phyloP scores from a whole-genome alignment of 2,888 invertebrate genomes.

The Caenorhabditis sulstoni region DNA sequence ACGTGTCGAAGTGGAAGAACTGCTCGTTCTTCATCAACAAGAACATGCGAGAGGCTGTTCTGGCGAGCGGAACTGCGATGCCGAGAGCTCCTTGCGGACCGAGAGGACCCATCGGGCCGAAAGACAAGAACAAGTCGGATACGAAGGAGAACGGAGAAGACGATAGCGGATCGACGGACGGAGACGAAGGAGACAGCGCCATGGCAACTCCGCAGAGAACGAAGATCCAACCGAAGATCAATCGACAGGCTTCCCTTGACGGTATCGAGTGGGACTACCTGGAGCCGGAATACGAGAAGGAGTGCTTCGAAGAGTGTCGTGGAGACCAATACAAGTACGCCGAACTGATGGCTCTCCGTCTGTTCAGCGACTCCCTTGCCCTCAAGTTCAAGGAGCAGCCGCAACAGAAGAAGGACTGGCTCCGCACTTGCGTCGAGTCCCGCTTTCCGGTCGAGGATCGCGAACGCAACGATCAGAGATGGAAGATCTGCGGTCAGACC shows the following conservation, averaged over 20 bases:
- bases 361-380: slow-evolving; percentile 62
- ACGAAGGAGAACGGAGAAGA: slow-evolving; percentile 11
- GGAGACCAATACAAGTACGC: slow-evolving; percentile 70
- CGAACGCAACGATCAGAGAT: slow-evolving; percentile 64
- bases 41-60: slow-evolving; percentile 64
- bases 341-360: slow-evolving; percentile 66
- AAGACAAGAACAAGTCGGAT: slow-evolving; percentile 31
- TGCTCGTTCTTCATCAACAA: slow-evolving; percentile 72
- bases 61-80: slow-evolving; percentile 48
- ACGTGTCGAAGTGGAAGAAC: slow-evolving; percentile 71
- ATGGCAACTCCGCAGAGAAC: slow-evolving; percentile 15
- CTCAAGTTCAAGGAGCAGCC: slow-evolving; percentile 72
- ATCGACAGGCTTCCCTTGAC: slow-evolving; percentile 21
- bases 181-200: not conserved
- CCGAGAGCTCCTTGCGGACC: slow-evolving; percentile 46
- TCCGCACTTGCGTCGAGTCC: slow-evolving; percentile 67
- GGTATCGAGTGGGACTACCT: slow-evolving; percentile 62
- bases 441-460: slow-evolving; percentile 67
- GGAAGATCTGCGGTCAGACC: slow-evolving; percentile 70
- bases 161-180: not conserved
- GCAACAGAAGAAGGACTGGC: slow-evolving; percentile 68
- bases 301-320: slow-evolving; percentile 60
- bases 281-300: slow-evolving; percentile 59
- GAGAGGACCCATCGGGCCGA: slow-evolving; percentile 47
- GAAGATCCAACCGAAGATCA: not conserved